phyloP scores from a whole-genome alignment of 2,888 invertebrate genomes.

The Eupithecia insigniata region DNA sequence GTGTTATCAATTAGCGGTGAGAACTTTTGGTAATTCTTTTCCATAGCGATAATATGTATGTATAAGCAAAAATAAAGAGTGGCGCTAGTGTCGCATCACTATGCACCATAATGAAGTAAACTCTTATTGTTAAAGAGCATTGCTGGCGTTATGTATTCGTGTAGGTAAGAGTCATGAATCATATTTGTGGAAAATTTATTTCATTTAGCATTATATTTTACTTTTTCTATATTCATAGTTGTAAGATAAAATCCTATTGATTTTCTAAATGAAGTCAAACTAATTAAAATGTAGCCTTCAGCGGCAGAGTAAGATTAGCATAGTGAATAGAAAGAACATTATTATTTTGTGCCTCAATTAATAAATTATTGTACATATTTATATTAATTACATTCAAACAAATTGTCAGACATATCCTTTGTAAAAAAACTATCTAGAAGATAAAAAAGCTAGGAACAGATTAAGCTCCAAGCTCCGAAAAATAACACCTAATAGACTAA shows the following conservation, averaged over 20 bases:
- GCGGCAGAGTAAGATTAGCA: not conserved
- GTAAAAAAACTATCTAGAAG: no score
- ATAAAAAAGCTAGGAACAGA: no score
- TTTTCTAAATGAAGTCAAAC: not conserved
- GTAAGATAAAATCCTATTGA: not conserved
- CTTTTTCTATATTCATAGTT: not conserved
- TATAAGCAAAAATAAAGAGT: no score
- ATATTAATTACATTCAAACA: no score
- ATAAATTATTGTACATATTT: no score
- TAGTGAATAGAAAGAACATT: not conserved
- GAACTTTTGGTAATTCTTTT: no score
- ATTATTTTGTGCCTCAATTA: not conserved
- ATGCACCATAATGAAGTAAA: not conserved
- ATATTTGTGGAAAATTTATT: not conserved
- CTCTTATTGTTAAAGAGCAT: not conserved
- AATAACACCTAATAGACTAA: no score
- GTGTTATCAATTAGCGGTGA: no score
- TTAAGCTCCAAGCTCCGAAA: no score
- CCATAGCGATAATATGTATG: no score
- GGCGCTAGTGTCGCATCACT: no score
- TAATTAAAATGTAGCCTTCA: not conserved
- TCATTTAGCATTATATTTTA: not conserved
- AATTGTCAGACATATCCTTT: no score
- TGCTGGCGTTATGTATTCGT: not conserved
- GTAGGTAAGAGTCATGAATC: not conserved